phyloP scores from a whole-genome alignment of 2,797 vertebrate genomes.

The Coilia nasus region DNA sequence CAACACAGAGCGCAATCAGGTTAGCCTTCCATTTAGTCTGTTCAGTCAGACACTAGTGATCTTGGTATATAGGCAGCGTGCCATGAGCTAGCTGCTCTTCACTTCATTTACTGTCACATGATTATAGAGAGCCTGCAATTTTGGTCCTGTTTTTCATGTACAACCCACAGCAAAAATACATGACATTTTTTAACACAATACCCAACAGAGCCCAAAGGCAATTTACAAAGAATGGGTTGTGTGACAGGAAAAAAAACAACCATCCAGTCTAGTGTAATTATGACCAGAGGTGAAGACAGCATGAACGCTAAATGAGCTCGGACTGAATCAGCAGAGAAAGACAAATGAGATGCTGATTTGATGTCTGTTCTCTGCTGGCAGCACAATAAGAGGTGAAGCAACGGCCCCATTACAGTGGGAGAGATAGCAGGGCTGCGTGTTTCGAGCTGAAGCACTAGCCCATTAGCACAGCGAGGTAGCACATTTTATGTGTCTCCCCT shows the following conservation, averaged over 20 bases:
- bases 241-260: background rate
- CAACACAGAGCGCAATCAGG: background rate
- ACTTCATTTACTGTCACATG: background rate
- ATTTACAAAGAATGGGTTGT: background rate
- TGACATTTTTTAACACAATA: background rate
- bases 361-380: conserved; percentile 3
- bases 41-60: background rate
- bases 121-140: background rate
- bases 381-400: background rate
- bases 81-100: background rate
- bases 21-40: background rate
- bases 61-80: background rate
- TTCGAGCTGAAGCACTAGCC: background rate
- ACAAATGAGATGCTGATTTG: conserved; percentile 10
- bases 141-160: background rate
- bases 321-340: background rate
- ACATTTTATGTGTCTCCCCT: background rate
- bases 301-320: background rate
- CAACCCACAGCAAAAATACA: background rate
- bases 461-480: background rate
- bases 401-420: background rate
- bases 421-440: background rate
- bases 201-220: conserved; percentile 3
- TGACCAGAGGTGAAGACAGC: conserved; percentile 7
- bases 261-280: background rate